These are phyloP conservation scores for Colletes collaris DNA, from an alignment of 2,888 invertebrate species.

Conservation along the genomic window DNA sequence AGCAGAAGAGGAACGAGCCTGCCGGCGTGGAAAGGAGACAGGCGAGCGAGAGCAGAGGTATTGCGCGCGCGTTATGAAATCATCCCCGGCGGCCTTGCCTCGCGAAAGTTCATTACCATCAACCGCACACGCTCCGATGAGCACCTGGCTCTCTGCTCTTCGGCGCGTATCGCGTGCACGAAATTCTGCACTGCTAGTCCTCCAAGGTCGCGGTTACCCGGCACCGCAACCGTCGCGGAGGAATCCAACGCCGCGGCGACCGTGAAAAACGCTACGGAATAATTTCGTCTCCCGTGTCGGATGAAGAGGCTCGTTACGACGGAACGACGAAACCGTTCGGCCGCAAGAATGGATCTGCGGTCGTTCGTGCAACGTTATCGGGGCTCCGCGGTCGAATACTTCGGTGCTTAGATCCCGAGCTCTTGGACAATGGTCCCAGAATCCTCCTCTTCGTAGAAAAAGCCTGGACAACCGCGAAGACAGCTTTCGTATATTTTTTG, in stretches of 20 bases:
- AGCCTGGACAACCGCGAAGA: no score
- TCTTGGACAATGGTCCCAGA: no score
- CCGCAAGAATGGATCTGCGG: conserved; percentile 8
- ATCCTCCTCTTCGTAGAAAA: no score
- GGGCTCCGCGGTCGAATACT: neutral
- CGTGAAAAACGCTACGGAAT: conserved; percentile 51
- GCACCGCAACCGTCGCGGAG: conserved; percentile 37
- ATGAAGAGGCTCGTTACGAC: conserved; percentile 43
- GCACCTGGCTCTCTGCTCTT: conserved; percentile 57
- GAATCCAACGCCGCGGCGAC: conserved; percentile 12
- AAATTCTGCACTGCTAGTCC: conserved; percentile 64
- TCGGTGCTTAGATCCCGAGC: neutral
- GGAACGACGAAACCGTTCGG: neutral
- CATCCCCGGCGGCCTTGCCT: conserved; percentile 80
- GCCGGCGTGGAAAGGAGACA: conserved; percentile 11
- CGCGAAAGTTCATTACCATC: conserved; percentile 83
- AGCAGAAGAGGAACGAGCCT: conserved; percentile 7
- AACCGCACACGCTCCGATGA: conserved; percentile 73
- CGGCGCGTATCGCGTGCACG: conserved; percentile 66
- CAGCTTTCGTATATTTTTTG: no score
- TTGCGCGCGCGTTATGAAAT: conserved; percentile 78
- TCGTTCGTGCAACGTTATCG: neutral
- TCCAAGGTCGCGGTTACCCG: conserved; percentile 62
- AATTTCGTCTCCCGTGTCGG: conserved; percentile 38
- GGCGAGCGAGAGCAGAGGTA: conserved; percentile 44